Evolutionary conservation across 1,140 invertebrate genomes (phyloP).

Genomic region (Drosophila mauritiana): DNA sequence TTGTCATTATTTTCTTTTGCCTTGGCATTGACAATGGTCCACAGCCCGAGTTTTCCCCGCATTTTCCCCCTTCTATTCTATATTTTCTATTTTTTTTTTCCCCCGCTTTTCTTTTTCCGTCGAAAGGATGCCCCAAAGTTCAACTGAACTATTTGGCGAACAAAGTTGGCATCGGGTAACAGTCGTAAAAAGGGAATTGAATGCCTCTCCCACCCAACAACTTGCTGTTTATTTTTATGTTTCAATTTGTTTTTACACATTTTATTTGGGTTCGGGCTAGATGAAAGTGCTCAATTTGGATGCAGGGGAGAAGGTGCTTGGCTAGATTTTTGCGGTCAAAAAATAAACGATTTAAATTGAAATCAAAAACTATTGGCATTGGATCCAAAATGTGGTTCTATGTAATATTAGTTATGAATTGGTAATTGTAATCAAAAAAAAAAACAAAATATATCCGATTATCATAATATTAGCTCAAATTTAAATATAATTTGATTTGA

Average conservation of each 20-base stretch:
- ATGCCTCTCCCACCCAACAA: neutral
- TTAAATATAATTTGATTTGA: too few relatives aligned
- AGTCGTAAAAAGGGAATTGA: conserved; percentile 17
- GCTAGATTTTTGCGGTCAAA: neutral
- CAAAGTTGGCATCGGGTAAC: conserved; percentile 27
- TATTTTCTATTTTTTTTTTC: neutral
- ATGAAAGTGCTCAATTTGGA: neutral
- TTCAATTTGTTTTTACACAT: conserved; percentile 30
- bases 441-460: too few relatives aligned
- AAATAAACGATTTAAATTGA: neutral
- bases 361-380: neutral
- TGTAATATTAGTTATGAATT: too few relatives aligned
- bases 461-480: too few relatives aligned
- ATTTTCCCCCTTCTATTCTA: neutral
- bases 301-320: neutral
- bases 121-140: conserved; percentile 5
- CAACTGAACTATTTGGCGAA: conserved; percentile 31
- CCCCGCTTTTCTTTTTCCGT: neutral
- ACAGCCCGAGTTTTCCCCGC: neutral
- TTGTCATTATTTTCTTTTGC: conserved; percentile 57
- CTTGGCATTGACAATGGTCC: conserved; percentile 47
- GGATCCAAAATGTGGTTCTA: too few relatives aligned
- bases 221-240: conserved; percentile 15
- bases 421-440: too few relatives aligned
- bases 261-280: conserved; percentile 7